phyloP scores from a whole-genome alignment of 2,797 vertebrate genomes.

The Buceros bicornis region DNA sequence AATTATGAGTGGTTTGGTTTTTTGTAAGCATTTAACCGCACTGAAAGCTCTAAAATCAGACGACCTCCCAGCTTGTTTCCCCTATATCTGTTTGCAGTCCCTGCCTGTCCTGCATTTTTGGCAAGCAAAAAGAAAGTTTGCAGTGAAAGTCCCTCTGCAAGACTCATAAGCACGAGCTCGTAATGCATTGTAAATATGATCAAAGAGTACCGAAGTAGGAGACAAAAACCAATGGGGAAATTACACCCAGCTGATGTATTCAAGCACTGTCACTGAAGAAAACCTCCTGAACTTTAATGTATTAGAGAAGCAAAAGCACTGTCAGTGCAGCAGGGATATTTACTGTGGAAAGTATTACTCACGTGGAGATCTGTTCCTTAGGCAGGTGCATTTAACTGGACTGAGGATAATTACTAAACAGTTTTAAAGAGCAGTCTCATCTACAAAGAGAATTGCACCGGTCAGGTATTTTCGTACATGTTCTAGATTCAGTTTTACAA shows the following conservation, averaged over 20 bases:
- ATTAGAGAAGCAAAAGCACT: neutral
- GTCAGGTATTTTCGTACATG: neutral
- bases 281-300: neutral
- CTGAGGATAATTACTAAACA: neutral
- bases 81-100: neutral
- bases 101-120: neutral
- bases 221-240: neutral
- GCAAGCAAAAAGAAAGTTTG: neutral
- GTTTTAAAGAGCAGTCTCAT: neutral
- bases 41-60: neutral
- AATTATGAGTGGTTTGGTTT: neutral
- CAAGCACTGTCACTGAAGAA: neutral
- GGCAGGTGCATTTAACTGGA: neutral
- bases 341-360: neutral
- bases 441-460: neutral
- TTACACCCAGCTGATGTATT: neutral
- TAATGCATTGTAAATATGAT: neutral
- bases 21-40: neutral
- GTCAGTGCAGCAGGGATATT: neutral
- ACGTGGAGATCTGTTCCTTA: neutral
- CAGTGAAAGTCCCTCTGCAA: neutral
- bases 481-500: neutral
- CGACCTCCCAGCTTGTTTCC: neutral
- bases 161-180: neutral
- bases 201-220: neutral